Evolutionary conservation across 1,140 invertebrate genomes (phyloP).

Genomic region (Pseudomyrmex cubaensis): DNA sequence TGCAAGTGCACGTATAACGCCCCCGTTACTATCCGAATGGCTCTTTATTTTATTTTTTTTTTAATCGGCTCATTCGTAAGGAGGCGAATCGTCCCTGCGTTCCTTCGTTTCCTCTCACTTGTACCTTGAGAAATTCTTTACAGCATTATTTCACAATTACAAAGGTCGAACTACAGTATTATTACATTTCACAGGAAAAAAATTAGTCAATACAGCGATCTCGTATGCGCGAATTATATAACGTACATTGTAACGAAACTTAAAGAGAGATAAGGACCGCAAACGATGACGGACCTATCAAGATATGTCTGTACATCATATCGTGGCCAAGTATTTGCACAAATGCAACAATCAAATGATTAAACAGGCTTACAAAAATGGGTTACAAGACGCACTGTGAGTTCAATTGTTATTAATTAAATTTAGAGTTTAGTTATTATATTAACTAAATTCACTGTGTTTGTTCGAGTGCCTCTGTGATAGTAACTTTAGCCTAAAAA

Average conservation of each 20-base stretch:
- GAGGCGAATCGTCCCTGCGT: conserved; percentile 57
- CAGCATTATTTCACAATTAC: conserved; percentile 51
- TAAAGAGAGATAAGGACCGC: not conserved
- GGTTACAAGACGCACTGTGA: not conserved
- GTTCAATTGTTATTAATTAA: not conserved
- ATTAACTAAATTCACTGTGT: too few relatives aligned
- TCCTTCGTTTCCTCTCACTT: conserved; percentile 47
- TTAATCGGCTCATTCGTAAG: conserved; percentile 64
- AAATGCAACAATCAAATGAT: not conserved
- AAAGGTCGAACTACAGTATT: conserved; percentile 59
- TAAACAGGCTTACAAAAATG: conserved; percentile 7
- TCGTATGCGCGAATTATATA: conserved; percentile 1
- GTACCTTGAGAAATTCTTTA: conserved; percentile 71
- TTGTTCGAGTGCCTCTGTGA: conserved; percentile 2
- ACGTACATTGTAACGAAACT: not conserved
- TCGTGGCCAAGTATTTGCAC: not conserved
- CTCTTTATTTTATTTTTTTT: not conserved
- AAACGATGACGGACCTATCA: conserved; percentile 14
- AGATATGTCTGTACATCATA: conserved; percentile 2
- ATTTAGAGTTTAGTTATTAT: too few relatives aligned
- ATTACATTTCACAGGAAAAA: not conserved
- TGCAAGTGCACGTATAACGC: conserved; percentile 68
- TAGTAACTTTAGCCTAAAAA: not conserved
- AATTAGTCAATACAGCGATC: conserved; percentile 3
- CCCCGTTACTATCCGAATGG: conserved; percentile 67